Base-by-base conservation (phyloP, 2,888 invertebrate genomes). In the Monochamus alternatus region DNA sequence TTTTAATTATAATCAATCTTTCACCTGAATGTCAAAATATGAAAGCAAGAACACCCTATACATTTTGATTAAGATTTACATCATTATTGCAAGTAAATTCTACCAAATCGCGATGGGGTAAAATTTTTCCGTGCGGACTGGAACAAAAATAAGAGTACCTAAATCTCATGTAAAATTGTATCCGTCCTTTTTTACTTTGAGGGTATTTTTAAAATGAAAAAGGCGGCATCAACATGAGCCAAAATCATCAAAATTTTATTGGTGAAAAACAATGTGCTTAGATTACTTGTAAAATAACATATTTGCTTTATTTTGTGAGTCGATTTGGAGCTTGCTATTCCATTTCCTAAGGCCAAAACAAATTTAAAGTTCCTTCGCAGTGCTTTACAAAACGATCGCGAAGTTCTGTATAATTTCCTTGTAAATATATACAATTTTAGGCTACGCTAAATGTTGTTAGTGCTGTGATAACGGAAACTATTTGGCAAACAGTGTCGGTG, bases 331-430 rank as follows among this genome's bases (percentile, higher is more conserved):
- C 64, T 30, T 10, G 68, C 58, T 71, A 59, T 71, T 67, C 66
- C 70, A 62, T 68, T 76, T 73, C 51, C 64, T 77, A 65, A 69
- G 70, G 75, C 74, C 73, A 62, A 75, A 77, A 75, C 73, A 66
- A 77, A 77, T 77, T 75, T 70, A 69, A 75, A 76, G 75, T 81
- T 73, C 64, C 65, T 30, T 55, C 63, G 75, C 70, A 64, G 52
- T 22, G 22, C 71, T 75, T 64, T 68, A 73, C 65, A 73, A 76
- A 78, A 75, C 77, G 71, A 71, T 81, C 79, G 76, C 73, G 77
- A 76, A 71, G 43, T 66, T 69, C 60, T 78, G 79, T 78, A 80
- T 81, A 81, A 81, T 82, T 81, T 80, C 79, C 81, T 76, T 78
- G 76, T 71, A 76, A 80, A 78, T 77, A 75, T 77, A 62, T 73